Evolutionary conservation across 2,888 invertebrate species (phyloP).

Genomic region (Luperina testacea): DNA sequence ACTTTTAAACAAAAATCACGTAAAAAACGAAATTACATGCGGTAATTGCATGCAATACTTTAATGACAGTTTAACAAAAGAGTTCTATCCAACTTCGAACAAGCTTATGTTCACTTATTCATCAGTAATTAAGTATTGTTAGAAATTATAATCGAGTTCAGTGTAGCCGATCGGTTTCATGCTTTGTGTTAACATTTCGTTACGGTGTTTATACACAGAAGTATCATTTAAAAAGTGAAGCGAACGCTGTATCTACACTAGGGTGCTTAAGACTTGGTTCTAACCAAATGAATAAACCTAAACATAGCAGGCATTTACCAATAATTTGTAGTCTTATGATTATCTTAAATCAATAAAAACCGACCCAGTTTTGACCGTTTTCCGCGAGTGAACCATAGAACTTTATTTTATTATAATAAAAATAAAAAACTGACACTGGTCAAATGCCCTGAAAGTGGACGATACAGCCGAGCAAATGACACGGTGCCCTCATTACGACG

Average conservation of each 20-base stretch:
- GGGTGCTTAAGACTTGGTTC: not conserved
- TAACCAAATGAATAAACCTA: not conserved
- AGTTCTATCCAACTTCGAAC: not conserved
- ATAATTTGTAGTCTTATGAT: not conserved
- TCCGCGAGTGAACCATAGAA: slow-evolving; percentile 26
- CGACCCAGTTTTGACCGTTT: not conserved
- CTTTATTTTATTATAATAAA: slow-evolving; percentile 25
- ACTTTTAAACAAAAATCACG: not conserved
- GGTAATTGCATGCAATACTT: not conserved
- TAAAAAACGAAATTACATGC: not conserved
- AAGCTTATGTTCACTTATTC: slow-evolving; percentile 15
- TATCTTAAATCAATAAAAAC: not conserved
- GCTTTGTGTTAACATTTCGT: not conserved
- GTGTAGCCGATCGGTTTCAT: not conserved
- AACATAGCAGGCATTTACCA: not conserved
- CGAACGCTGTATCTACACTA: not conserved
- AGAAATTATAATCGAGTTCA: slow-evolving; percentile 1
- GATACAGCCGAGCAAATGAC: slow-evolving; percentile 22
- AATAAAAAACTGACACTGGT: not conserved
- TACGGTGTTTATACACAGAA: not conserved
- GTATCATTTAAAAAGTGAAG: not conserved
- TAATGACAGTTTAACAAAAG: not conserved
- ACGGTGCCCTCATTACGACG: slow-evolving; percentile 59
- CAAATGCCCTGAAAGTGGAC: not conserved
- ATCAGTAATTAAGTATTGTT: slow-evolving; percentile 22